Conservation (phyloP, 2,113 vertebrate species). For the Gasterosteus aculeatus region DNA sequence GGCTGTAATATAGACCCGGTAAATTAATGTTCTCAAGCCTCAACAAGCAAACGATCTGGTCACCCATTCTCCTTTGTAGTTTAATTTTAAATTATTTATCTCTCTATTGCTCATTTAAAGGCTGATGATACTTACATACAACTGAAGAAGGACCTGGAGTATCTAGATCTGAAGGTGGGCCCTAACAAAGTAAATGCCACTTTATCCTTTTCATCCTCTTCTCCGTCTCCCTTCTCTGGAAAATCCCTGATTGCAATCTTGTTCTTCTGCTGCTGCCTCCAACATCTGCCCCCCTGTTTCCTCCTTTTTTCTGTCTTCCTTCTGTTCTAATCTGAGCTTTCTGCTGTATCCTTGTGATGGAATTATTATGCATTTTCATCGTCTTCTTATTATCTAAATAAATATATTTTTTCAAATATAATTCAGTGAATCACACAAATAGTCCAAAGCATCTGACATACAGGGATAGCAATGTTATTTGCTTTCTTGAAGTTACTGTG, state of each 20-base stretch:
- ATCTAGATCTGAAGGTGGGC: slow-evolving; percentile 98
- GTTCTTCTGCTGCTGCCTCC: slow-evolving; percentile 38
- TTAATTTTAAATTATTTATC: slow-evolving; percentile 77
- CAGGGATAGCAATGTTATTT: neutral
- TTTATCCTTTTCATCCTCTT: slow-evolving; percentile 48
- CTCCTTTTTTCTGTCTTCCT: slow-evolving; percentile 28
- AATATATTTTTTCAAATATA: neutral
- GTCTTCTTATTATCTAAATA: slow-evolving; percentile 4
- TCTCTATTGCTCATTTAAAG: slow-evolving; percentile 83
- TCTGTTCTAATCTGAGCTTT: slow-evolving; percentile 38
- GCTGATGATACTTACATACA: slow-evolving; percentile 97
- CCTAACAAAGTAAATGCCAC: slow-evolving; percentile 63
- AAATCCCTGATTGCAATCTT: slow-evolving; percentile 31
- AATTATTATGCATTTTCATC: slow-evolving; percentile 40
- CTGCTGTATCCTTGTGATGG: slow-evolving; percentile 36
- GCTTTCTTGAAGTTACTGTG: neutral
- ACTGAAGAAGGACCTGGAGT: slow-evolving; percentile 99
- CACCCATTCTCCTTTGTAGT: slow-evolving; percentile 63
- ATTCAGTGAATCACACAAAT: neutral
- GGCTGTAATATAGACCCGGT: slow-evolving; percentile 49
- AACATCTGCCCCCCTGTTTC: slow-evolving; percentile 41
- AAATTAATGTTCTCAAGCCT: slow-evolving; percentile 57
- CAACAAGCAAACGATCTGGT: slow-evolving; percentile 52
- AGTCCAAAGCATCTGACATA: neutral
- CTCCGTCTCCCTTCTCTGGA: slow-evolving; percentile 47